Evolutionary conservation across 2,797 vertebrate genomes (phyloP).

Genomic region (Phoxinus dragarum): DNA sequence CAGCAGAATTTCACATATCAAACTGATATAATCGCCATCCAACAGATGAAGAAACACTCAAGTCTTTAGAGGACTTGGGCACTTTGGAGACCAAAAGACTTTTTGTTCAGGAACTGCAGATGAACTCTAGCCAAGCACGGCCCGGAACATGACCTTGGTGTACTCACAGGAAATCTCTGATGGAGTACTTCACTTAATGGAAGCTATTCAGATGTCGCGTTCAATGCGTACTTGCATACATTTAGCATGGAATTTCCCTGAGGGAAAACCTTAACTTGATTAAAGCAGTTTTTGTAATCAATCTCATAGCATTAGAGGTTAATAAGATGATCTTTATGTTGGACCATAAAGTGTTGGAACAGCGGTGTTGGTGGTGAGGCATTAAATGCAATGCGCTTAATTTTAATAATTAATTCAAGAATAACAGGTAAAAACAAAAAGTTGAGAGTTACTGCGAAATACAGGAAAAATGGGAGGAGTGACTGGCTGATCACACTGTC

Average conservation of each 20-base stretch:
- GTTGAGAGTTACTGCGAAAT: not conserved
- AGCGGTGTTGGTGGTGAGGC: not conserved
- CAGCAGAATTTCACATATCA: not conserved
- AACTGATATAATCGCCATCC: not conserved
- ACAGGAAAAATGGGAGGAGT: not conserved
- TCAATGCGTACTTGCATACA: not conserved
- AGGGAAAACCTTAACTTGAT: not conserved
- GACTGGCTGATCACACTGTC: not conserved
- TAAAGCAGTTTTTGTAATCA: not conserved
- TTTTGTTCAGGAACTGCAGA: slow-evolving; percentile 31
- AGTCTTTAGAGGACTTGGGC: not conserved
- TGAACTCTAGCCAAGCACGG: slow-evolving; percentile 14
- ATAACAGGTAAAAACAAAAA: not conserved
- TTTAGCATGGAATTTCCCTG: not conserved
- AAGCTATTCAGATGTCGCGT: slow-evolving; percentile 8
- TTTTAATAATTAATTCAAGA: slow-evolving; percentile 10
- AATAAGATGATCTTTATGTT: not conserved
- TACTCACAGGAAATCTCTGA: slow-evolving; percentile 20
- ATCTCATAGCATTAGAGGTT: not conserved
- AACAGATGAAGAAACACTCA: not conserved
- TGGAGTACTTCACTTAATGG: slow-evolving; percentile 27
- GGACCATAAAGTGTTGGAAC: not conserved
- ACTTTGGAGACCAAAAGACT: slow-evolving; percentile 13
- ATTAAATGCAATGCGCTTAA: not conserved
- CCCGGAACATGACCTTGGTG: slow-evolving; percentile 12